Conservation (phyloP, 2,113 vertebrate genomes). For the Callocephalon fimbriatum region DNA sequence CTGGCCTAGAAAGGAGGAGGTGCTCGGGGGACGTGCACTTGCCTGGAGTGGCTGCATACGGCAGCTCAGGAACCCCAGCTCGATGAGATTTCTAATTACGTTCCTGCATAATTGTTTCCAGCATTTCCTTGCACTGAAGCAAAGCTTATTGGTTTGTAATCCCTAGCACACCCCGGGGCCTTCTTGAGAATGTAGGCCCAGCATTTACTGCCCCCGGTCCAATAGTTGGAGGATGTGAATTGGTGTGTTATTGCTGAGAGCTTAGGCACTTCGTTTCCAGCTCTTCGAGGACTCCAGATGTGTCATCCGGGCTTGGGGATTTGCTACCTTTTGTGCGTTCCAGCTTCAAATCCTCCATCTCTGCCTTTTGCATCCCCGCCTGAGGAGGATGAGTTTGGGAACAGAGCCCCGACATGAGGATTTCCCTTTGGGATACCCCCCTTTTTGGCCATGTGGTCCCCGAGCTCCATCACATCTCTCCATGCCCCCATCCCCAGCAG, state of each 20-base stretch:
- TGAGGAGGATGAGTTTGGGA: background rate
- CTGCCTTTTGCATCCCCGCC: background rate
- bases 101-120: slow-evolving; percentile 42
- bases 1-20: background rate
- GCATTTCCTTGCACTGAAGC: background rate
- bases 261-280: background rate
- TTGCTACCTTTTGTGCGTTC: background rate
- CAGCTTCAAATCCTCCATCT: background rate
- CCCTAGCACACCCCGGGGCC: slow-evolving; percentile 57
- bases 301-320: background rate
- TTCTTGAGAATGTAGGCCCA: slow-evolving; percentile 56
- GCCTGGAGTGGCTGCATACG: background rate
- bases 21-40: background rate
- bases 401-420: rapidly evolving
- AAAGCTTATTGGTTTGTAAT: slow-evolving; percentile 61
- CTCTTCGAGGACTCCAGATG: slow-evolving; percentile 39
- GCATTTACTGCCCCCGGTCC: slow-evolving; percentile 51
- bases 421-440: rapidly evolving
- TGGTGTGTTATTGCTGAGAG: slow-evolving; percentile 32
- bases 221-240: slow-evolving; percentile 27
- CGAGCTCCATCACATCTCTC: rapidly evolving
- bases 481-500: rapidly evolving
- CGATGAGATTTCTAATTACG: slow-evolving; percentile 37
- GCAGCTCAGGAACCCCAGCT: slow-evolving; percentile 45
- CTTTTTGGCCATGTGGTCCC: rapidly evolving